phyloP scores from a whole-genome alignment of 2,113 vertebrate species.

The Bufo bufo region DNA sequence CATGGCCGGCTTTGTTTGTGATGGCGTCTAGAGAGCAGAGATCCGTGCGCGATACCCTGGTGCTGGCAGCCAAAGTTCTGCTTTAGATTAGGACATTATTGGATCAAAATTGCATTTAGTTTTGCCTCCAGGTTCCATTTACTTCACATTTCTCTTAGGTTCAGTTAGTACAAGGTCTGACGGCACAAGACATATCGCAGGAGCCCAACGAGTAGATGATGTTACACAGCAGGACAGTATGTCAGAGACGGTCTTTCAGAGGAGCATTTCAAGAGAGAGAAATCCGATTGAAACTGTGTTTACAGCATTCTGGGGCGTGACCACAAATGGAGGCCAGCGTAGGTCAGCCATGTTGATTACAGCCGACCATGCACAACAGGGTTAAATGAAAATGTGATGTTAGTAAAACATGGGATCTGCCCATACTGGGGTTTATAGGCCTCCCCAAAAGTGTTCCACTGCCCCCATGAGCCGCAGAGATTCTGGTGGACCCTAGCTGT shows the following conservation, averaged over 20 bases:
- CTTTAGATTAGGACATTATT: constrained; percentile 83
- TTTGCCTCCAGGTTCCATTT: constrained; percentile 89
- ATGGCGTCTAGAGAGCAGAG: constrained; percentile 9
- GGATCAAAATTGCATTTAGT: constrained; percentile 95
- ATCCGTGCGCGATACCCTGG: not conserved
- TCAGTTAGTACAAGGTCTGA: constrained; percentile 83
- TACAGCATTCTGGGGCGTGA: not conserved
- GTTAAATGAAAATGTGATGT: no score
- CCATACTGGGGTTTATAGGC: no score
- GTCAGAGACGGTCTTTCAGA: constrained; percentile 15
- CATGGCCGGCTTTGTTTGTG: not conserved
- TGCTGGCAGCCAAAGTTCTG: constrained; percentile 15
- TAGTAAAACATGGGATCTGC: no score
- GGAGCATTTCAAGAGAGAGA: constrained; percentile 29
- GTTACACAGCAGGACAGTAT: constrained; percentile 75
- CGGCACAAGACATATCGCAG: constrained; percentile 69
- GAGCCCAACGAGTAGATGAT: constrained; percentile 77
- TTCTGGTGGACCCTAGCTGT: no score
- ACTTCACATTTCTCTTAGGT: constrained; percentile 93
- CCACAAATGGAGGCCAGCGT: not conserved
- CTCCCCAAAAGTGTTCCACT: no score
- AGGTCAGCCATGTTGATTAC: not conserved
- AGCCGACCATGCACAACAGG: not conserved
- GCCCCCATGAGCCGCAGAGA: no score
- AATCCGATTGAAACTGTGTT: constrained; percentile 24